Conservation (phyloP, 2,888 invertebrate genomes). For the Seira sanloemensis region DNA sequence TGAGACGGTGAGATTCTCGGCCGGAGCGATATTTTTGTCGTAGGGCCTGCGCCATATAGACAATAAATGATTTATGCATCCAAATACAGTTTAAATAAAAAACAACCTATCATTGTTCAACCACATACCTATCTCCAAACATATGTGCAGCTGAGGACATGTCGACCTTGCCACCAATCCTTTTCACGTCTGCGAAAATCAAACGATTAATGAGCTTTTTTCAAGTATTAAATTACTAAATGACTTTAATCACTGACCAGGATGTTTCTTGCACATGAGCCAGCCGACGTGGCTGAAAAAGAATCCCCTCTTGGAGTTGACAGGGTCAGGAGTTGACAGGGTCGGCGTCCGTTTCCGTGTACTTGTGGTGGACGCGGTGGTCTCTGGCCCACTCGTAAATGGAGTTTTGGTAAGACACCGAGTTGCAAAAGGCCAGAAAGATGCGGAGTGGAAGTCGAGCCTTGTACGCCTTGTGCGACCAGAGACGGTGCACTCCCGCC, state of each 20-base stretch:
- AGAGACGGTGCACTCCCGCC: constrained; percentile 79
- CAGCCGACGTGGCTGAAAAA: constrained; percentile 98
- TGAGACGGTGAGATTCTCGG: constrained; percentile 60
- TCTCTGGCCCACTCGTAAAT: constrained; percentile 75
- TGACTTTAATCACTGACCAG: too few species aligned
- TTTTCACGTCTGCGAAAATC: constrained; percentile 86
- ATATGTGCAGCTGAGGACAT: constrained; percentile 92
- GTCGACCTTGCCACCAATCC: constrained; percentile 90
- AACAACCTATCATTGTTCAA: too few species aligned
- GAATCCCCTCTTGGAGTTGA: constrained; percentile 93
- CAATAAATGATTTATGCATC: too few species aligned
- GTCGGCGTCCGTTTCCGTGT: constrained; percentile 94
- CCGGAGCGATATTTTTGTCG: constrained; percentile 65
- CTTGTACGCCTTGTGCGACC: constrained; percentile 79
- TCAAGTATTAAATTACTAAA: too few species aligned
- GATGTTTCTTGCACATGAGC: constrained; percentile 93
- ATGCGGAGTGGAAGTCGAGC: constrained; percentile 77
- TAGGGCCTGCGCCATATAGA: too few species aligned
- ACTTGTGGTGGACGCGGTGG: constrained; percentile 88
- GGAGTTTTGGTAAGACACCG: constrained; percentile 78
- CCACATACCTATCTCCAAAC: constrained; percentile 74
- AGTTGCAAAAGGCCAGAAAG: constrained; percentile 77
- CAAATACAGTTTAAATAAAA: too few species aligned
- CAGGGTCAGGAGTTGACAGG: constrained; percentile 97
- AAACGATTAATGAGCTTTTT: too few species aligned